phyloP scores from a whole-genome alignment of 2,113 vertebrate species.

The Pseudois nayaur region DNA sequence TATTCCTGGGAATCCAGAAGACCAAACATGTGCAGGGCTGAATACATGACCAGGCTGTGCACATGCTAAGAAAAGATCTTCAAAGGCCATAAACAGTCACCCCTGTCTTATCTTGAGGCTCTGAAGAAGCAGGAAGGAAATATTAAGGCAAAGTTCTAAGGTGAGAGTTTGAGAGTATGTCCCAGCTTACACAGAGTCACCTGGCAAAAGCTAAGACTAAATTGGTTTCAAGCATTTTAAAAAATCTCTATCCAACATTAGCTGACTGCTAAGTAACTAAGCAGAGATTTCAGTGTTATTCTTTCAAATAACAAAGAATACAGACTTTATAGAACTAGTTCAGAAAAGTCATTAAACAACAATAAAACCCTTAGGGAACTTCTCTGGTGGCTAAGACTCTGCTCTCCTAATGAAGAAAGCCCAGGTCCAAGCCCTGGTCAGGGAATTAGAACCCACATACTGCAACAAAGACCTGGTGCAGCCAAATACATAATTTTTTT shows the following conservation, averaged over 20 bases:
- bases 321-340: background rate
- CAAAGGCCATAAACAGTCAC: background rate
- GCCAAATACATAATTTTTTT: background rate
- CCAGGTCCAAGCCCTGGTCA: background rate
- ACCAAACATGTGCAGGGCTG: background rate
- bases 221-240: background rate
- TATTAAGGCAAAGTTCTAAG: background rate
- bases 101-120: background rate
- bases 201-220: background rate
- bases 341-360: background rate
- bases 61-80: background rate
- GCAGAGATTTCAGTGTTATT: background rate
- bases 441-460: background rate
- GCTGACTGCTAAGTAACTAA: background rate
- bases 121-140: background rate
- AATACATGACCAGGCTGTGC: background rate
- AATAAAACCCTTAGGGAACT: background rate
- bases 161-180: background rate
- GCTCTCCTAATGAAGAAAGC: background rate
- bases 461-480: background rate
- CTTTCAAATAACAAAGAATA: background rate
- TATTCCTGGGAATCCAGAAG: background rate
- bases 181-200: background rate
- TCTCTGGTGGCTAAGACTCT: background rate
- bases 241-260: background rate